phyloP scores from a whole-genome alignment of 2,113 vertebrate genomes.

The Pelmatolapia mariae region DNA sequence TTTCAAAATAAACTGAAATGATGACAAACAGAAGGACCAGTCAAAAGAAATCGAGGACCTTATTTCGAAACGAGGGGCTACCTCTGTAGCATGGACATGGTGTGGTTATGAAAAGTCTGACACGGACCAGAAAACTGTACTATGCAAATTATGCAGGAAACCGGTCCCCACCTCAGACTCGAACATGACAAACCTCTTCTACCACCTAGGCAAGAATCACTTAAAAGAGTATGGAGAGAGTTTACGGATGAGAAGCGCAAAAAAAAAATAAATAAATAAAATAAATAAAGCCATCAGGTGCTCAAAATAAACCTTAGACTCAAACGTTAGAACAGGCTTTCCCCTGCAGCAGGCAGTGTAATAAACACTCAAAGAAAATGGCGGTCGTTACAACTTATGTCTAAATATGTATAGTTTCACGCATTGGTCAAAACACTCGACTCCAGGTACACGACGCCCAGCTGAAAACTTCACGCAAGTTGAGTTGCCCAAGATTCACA shows the following conservation, averaged over 20 bases:
- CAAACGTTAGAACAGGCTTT: background rate
- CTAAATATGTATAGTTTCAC: background rate
- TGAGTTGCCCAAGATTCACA: background rate
- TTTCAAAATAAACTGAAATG: background rate
- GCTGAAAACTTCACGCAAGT: background rate
- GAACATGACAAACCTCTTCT: background rate
- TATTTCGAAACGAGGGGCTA: background rate
- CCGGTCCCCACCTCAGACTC: background rate
- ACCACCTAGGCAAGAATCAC: background rate
- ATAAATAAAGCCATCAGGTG: background rate
- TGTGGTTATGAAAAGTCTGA: background rate
- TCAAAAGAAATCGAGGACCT: background rate
- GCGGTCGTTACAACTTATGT: background rate
- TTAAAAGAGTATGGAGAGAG: background rate
- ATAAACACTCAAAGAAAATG: background rate
- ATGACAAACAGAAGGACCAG: background rate
- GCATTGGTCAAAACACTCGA: background rate
- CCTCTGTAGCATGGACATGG: background rate
- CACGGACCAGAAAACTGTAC: background rate
- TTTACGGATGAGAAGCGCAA: background rate
- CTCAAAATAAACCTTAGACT: background rate
- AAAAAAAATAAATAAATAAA: accelerated
- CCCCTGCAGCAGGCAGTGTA: background rate
- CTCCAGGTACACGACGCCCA: background rate
- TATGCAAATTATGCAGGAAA: background rate